Base-by-base conservation (phyloP, 1,140 invertebrate genomes). In the Glossosoma conforme region DNA sequence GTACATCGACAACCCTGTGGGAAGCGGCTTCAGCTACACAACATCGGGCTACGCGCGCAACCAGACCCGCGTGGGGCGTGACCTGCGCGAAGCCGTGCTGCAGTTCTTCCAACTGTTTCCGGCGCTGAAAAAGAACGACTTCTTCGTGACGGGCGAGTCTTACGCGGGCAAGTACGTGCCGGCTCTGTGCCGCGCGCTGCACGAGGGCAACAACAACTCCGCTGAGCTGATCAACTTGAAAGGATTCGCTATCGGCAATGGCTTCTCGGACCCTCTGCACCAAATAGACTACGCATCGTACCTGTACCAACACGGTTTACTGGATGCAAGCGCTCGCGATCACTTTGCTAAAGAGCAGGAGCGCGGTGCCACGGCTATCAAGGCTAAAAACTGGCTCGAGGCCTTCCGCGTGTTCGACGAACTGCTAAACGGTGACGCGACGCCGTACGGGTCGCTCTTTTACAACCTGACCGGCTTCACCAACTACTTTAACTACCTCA, bases 1-100 rank as follows among this genome's bases (percentile, higher is more conserved):
- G 13, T 93, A 87, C 60, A 86, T 93, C 44, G 91, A 94, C 62
- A 92, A 91, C 66, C 91, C 91, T 4, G 89, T 91, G 32, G 88
- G 87, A 2, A 86, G 87, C 14, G 86, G 87, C 2, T 89, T 80
- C 56, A 89, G 86, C 61, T 88, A 86, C 54, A 87, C 85, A 0
- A 76, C 80, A 0, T 62, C 79, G 32, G 81, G 85, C 5, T 84
- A 82, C 62, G 79, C 79, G 4, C 74, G 63, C 14, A 80, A 86
- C 65, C 75, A 88, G 67, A 76, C 72, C 13, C 70, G 82, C 62
- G 80, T 89, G 1, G 85, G 83, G 0, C 68, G 77, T 33, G 77
- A 89, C 61, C 55, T 89, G 0, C 80, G 86, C 54, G 73, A 72
- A 24, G 81, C 82, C 2, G 54, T 89, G 1, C 66, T 71, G 20